phyloP scores from a whole-genome alignment of 64 coral and sea anemone genomes.

The Montipora capricornis region DNA sequence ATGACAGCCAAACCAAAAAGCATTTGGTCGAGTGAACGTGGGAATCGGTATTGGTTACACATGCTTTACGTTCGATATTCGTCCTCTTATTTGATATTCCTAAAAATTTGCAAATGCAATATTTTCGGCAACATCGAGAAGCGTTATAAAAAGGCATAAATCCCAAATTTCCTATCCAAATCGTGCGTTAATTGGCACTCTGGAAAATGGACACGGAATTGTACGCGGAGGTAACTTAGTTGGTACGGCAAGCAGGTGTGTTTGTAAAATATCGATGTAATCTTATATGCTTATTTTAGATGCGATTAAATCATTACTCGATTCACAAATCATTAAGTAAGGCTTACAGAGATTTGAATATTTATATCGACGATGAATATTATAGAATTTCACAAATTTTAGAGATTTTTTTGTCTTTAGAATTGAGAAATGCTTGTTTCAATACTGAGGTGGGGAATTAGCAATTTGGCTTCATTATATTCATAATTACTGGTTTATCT shows the following conservation, averaged over 20 bases:
- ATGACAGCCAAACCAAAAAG: neutral
- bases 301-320: neutral
- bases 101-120: neutral
- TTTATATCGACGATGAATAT: neutral
- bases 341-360: neutral
- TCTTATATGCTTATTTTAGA: neutral
- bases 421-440: neutral
- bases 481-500: neutral
- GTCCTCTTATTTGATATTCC: neutral
- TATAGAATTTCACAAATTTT: neutral
- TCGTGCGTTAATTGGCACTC: slow-evolving; percentile 4
- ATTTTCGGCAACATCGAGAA: neutral
- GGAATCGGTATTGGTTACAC: too few species aligned
- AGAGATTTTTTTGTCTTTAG: neutral
- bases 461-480: neutral
- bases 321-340: neutral
- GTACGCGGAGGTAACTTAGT: neutral
- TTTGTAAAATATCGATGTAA: neutral
- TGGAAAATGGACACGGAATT: neutral
- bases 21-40: neutral
- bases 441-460: neutral
- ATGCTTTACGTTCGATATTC: too few species aligned
- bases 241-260: neutral
- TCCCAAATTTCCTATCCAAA: neutral
- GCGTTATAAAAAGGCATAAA: neutral